A percentile compares a stretch with the other conserved stretches of the same genome.
Evolutionary conservation across 2,797 vertebrate species (phyloP).

Genomic region (Cryptoblepharus egeriae): DNA sequence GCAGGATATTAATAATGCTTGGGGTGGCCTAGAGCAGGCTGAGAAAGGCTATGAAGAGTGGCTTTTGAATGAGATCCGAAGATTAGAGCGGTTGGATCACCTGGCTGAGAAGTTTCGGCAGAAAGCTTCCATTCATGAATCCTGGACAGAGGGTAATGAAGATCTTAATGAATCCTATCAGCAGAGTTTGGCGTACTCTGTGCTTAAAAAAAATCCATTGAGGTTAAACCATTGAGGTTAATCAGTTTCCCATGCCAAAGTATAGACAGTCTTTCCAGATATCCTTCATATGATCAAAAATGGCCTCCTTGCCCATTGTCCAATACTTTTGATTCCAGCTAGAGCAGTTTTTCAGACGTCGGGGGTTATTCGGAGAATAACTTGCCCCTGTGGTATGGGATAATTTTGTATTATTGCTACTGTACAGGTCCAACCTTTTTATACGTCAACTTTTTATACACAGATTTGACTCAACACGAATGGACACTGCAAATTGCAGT

Average conservation of each 20-base stretch:
- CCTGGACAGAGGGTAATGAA: conserved; percentile 89
- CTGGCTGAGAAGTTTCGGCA: conserved; percentile 98
- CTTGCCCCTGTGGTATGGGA: background rate
- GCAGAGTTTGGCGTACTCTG: background rate
- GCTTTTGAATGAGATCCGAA: conserved; percentile 96
- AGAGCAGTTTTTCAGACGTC: background rate
- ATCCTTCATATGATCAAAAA: background rate
- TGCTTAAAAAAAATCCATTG: background rate
- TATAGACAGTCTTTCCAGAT: background rate
- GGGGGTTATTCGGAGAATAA: background rate
- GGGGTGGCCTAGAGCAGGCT: conserved; percentile 92
- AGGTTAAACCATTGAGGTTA: background rate
- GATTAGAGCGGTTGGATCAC: conserved; percentile 96
- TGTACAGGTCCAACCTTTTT: no score
- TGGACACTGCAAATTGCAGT: no score
- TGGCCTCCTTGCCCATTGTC: background rate
- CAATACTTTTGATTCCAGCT: background rate
- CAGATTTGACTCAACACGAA: no score
- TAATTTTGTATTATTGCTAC: background rate
- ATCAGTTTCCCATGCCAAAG: background rate
- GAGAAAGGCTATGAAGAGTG: conserved; percentile 99
- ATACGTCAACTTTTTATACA: no score
- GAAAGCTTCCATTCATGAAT: conserved; percentile 97
- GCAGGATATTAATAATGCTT: conserved; percentile 95
- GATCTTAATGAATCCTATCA: background rate